Evolutionary conservation across 2,797 vertebrate genomes (phyloP).

Genomic region (Rhincodon typus): DNA sequence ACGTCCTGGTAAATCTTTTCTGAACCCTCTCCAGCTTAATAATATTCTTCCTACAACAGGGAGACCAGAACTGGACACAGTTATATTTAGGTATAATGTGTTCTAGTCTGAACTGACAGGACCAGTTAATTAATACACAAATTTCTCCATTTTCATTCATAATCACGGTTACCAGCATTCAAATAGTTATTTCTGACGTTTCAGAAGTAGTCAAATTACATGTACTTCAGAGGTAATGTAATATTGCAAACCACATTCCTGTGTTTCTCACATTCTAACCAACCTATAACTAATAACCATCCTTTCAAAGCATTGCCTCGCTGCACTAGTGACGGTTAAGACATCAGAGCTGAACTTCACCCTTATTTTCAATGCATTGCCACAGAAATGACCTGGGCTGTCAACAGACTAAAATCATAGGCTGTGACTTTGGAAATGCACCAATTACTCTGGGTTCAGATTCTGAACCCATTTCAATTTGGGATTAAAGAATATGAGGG

Average conservation of each 20-base stretch:
- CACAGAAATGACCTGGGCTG: neutral
- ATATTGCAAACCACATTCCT: neutral
- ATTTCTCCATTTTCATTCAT: too few relatives aligned
- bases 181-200: too few relatives aligned
- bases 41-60: too few relatives aligned
- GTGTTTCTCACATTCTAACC: neutral
- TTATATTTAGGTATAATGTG: too few relatives aligned
- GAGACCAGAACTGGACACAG: too few relatives aligned
- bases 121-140: too few relatives aligned
- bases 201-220: too few relatives aligned
- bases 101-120: too few relatives aligned
- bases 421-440: neutral
- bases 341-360: neutral
- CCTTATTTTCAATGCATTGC: neutral
- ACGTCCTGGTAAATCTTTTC: too few relatives aligned
- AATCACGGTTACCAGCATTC: too few relatives aligned
- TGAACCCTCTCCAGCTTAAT: too few relatives aligned
- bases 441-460: neutral
- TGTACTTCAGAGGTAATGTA: neutral
- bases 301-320: too few relatives aligned
- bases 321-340: neutral
- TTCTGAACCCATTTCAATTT: neutral
- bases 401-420: neutral
- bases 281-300: neutral
- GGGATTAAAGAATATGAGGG: neutral